Conservation (phyloP, 2,888 invertebrate species). For the Aphodius sticticus region DNA sequence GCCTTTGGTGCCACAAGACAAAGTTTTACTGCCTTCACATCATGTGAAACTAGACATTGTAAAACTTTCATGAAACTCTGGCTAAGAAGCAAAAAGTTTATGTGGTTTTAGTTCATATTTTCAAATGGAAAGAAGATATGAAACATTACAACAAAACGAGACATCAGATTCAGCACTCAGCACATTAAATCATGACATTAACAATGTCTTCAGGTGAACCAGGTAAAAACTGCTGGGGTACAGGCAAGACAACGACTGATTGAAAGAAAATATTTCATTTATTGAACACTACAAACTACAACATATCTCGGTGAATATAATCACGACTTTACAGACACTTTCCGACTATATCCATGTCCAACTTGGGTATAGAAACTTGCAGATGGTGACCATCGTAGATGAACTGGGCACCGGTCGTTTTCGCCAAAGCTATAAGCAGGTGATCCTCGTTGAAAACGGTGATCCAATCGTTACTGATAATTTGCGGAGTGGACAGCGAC, state of each 20-base stretch:
- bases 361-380: conserved; percentile 42
- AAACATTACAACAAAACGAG: too few relatives aligned
- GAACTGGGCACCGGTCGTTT: conserved; percentile 44
- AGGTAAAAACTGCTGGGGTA: too few relatives aligned
- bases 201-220: too few relatives aligned
- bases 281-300: not conserved
- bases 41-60: not conserved
- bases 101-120: too few relatives aligned
- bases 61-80: not conserved
- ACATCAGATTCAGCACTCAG: too few relatives aligned
- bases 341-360: conserved; percentile 37
- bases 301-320: not conserved
- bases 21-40: too few relatives aligned
- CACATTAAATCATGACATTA: too few relatives aligned
- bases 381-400: conserved; percentile 46
- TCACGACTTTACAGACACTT: conserved; percentile 32
- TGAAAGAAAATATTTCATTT: not conserved
- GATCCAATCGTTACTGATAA: conserved; percentile 45
- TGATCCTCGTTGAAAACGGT: conserved; percentile 42
- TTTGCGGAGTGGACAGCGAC: conserved; percentile 36
- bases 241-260: too few relatives aligned
- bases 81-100: too few relatives aligned
- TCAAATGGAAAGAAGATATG: too few relatives aligned
- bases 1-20: too few relatives aligned
- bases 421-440: conserved; percentile 42